Evolutionary conservation across 1,140 invertebrate species (phyloP), one percentile per base, ranked within the genome.

Genomic region (Drosophila kohkoa): DNA sequence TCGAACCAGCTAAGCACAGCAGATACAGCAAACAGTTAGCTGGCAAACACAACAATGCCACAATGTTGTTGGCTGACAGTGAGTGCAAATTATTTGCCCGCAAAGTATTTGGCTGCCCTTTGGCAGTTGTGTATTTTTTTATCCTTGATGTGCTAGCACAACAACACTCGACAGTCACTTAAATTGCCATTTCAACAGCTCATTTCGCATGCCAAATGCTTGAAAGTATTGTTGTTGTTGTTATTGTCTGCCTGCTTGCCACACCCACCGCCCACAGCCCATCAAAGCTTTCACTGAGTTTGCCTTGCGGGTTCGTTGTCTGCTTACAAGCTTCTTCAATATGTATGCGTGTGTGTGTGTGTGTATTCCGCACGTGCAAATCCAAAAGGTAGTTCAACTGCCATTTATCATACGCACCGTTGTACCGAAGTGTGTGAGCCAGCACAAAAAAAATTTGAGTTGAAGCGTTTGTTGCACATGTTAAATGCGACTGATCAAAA

Each of bases 161-260:
- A 25, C 46, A 48, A 25, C 77, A 43, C 66, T 88, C 73, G 83
- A 85, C 81, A 88, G 81, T 88, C 85, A 89, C 85, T 88, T 88
- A 73, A 89, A 85, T 89, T 81, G 86, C 85, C 78, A 89, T 89
- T 89, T 89, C 81, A 81, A 77, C 86, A 89, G 85, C 86, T 85
- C 85, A 89, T 85, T 88, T 88, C 74, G 75, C 64, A 77, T 79
- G 76, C 73, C 65, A 60, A 58, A 45, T 48, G 70, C 70, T 73
- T 73, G 20, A 73, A 73, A 72, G 71, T 49, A 66, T 48, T n/a
- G 48, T 45, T 25, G 20, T 25, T 25, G 20, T 25, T 25, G 16
- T 20, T 20, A 2, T 20, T 20, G 16, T 20, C 20, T 20, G 20
- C 20, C 71, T 60, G 38, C 20, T 13, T 28, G 48, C 16, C 48